Conservation (phyloP, 2,797 vertebrate species). For the Notamacropus eugenii region DNA sequence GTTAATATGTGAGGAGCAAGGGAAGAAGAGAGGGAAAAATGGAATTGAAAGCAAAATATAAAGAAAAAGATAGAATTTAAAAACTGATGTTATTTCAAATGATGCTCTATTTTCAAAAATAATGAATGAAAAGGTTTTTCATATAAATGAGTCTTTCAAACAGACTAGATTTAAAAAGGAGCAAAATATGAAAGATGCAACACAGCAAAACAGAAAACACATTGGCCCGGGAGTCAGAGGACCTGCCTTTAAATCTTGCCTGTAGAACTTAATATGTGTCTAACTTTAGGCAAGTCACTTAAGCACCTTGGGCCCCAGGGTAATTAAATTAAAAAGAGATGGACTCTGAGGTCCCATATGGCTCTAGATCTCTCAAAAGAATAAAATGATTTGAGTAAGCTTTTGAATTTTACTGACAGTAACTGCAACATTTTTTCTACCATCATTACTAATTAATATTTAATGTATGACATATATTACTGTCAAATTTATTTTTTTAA, state of each 20-base stretch:
- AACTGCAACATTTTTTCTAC: background rate
- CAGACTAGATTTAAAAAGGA: constrained; percentile 67
- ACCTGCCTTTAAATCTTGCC: background rate
- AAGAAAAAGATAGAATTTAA: background rate
- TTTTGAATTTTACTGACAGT: background rate
- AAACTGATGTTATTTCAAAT: background rate
- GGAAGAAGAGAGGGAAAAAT: background rate
- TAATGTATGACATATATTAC: background rate
- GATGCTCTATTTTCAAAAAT: background rate
- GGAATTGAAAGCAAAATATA: background rate
- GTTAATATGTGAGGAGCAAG: background rate
- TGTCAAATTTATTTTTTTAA: background rate
- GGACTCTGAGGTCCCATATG: too few species aligned
- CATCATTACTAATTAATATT: background rate
- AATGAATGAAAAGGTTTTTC: constrained; percentile 11
- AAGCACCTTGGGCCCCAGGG: background rate
- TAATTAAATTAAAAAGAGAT: background rate
- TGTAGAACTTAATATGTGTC: background rate
- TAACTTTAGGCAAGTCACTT: background rate
- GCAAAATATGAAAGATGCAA: background rate
- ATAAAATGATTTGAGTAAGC: background rate
- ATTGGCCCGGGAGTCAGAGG: background rate
- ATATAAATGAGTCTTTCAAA: constrained; percentile 66
- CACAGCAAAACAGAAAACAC: background rate
- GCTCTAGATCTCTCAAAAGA: background rate